Conservation (phyloP, 1,140 invertebrate species). For the Notospermus geniculatus region DNA sequence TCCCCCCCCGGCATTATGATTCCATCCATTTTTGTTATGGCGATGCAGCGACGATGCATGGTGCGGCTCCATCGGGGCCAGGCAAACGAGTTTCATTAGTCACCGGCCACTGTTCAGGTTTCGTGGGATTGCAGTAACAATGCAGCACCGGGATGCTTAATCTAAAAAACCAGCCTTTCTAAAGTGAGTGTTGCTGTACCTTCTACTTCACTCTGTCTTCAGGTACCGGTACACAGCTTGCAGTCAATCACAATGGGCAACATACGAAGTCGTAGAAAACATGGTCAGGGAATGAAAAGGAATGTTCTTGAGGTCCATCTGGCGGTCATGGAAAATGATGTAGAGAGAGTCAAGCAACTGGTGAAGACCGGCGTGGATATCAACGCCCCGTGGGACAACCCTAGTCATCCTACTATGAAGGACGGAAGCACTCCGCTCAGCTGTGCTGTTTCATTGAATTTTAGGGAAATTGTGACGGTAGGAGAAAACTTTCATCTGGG, state of each 20-base stretch:
- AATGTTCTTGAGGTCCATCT: constrained; percentile 48
- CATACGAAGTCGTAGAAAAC: constrained; percentile 43
- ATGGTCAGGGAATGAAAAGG: constrained; percentile 48
- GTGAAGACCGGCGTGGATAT: constrained; percentile 45
- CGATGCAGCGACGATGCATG: too few species aligned
- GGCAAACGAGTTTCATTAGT: too few species aligned
- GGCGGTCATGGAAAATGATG: constrained; percentile 52
- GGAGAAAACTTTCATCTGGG: constrained; percentile 9
- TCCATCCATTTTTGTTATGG: too few species aligned
- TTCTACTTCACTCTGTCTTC: too few species aligned
- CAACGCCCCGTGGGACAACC: constrained; percentile 53
- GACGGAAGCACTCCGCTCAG: constrained; percentile 52
- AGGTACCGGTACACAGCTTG: too few species aligned
- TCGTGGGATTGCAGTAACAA: too few species aligned
- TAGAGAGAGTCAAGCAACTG: constrained; percentile 36
- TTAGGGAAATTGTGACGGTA: constrained; percentile 52
- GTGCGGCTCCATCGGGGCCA: too few species aligned
- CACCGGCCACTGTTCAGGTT: too few species aligned
- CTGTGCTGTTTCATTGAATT: constrained; percentile 52
- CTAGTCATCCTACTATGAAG: constrained; percentile 50
- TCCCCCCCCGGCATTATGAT: too few species aligned
- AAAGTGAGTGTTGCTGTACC: too few species aligned
- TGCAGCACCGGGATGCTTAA: too few species aligned
- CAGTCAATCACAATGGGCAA: constrained; percentile 41
- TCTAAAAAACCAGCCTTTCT: too few species aligned